A percentile compares a stretch with the other conserved stretches of the same genome.
These are phyloP conservation scores for Eonycteris spelaea DNA, from an alignment of 2,113 vertebrate genomes.

Conservation along the genomic window DNA sequence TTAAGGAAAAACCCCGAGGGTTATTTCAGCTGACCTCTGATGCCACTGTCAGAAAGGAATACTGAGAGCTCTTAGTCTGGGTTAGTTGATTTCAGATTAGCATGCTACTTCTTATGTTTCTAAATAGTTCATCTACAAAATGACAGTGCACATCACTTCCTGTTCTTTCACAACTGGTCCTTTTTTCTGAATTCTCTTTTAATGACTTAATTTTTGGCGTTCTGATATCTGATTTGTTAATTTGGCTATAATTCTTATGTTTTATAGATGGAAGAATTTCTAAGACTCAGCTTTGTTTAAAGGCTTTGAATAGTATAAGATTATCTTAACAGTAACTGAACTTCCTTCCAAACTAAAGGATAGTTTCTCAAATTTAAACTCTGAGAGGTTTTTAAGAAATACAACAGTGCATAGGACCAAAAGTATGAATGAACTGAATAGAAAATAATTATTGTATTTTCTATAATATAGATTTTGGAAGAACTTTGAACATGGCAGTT, in stretches of 20 bases:
- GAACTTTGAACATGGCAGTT: constrained; percentile 64
- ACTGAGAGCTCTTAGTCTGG: constrained; percentile 40
- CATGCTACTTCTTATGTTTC: constrained; percentile 61
- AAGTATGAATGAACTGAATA: constrained; percentile 34
- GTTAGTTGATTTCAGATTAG: constrained; percentile 56
- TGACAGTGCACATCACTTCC: constrained; percentile 73
- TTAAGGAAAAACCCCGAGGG: constrained; percentile 10
- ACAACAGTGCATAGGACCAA: neutral
- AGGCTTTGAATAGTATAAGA: constrained; percentile 15
- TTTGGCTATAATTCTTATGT: constrained; percentile 69
- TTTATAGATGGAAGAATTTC: constrained; percentile 60
- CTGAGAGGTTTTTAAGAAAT: constrained; percentile 17
- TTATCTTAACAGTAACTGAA: constrained; percentile 44
- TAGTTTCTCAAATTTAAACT: constrained; percentile 47
- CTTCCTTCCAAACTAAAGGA: constrained; percentile 27
- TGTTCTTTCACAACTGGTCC: constrained; percentile 75
- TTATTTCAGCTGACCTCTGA: constrained; percentile 46
- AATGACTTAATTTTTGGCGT: constrained; percentile 79
- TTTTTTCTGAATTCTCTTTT: constrained; percentile 75
- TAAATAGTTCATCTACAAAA: constrained; percentile 71
- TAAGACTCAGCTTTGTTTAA: constrained; percentile 55
- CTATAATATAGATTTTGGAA: constrained; percentile 70
- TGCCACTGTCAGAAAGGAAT: constrained; percentile 36
- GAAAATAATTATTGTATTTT: constrained; percentile 72
- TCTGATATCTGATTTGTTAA: constrained; percentile 71